Evolutionary conservation across 30 jellyfish, hydroid and myxozoan genomes (phyloP), one percentile per base, ranked within the genome.

Genomic region (Aurelia sp.): DNA sequence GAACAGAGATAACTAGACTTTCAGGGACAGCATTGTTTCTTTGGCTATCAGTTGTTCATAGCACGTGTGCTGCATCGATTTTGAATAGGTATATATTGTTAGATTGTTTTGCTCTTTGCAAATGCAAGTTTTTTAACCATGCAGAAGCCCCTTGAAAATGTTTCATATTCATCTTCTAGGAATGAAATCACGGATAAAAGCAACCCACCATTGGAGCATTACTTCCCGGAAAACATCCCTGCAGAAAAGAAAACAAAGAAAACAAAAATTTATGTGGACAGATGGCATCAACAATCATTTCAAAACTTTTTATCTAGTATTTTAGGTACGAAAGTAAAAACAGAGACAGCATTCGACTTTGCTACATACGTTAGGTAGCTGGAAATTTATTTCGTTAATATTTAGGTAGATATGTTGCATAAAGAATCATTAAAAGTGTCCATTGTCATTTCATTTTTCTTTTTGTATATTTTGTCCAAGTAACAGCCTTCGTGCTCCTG

Each of bases 191-290:
- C 22, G 48, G 85, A 62, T 52, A 5, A 0, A 15, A 59, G 20
- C 12, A 13, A 62, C 22, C 88, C 82, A 30, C 82, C 87, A 12
- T 41, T 84, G 78, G 82, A 72, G 57, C 74, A 27, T 72, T 72
- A 27, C 52, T 72, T 84, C 13, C 93, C 93, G 13, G 66, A 17
- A 20, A 84, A 53, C 55, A 60, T 84, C 20, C 88, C 93, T 0
- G n/a, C 77, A 8, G 35, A 67, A 30, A 72, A 48, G 51, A 27
- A 48, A 30, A 57, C 35, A 24, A 84, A 84, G 82, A 73, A 73
- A 41, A 47, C 5, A 11, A 70, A 19, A 15, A 35, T 19, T 3
- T 27, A 15, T 19, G 77, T 17, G 17, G 85, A 73, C 35, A 61
- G 47, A n/a, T 84, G 82, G 86, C 20, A 35, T 27, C 79, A 66